A percentile compares a stretch with the other conserved stretches of the same genome.
These are phyloP conservation scores for Amblyjoppa fuscipennis DNA, from an alignment of 2,888 invertebrate species.

Conservation along the genomic window DNA sequence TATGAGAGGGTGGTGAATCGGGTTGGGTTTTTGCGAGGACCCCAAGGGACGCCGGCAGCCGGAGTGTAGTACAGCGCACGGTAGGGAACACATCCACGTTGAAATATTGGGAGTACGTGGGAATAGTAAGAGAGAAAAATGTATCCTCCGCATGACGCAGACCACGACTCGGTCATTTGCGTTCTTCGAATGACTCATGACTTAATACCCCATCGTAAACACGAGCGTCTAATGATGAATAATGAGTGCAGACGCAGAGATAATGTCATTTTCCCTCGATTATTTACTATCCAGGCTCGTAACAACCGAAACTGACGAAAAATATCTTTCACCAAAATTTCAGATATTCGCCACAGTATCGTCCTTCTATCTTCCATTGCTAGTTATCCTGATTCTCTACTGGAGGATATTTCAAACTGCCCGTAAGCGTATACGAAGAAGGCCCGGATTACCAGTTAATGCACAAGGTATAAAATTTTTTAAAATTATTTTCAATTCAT, in stretches of 20 bases:
- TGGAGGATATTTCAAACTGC: constrained; percentile 97
- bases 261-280: not conserved
- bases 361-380: constrained; percentile 95
- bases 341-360: constrained; percentile 96
- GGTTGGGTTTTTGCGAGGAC: constrained; percentile 9
- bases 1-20: constrained; percentile 1
- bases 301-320: constrained; percentile 5
- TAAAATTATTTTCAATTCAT: not conserved
- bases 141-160: constrained; percentile 26
- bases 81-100: constrained; percentile 35
- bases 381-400: constrained; percentile 95
- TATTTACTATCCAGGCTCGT: not conserved
- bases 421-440: constrained; percentile 92
- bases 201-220: constrained; percentile 63
- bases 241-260: constrained; percentile 78
- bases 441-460: constrained; percentile 82
- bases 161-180: constrained; percentile 53
- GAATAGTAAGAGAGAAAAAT: constrained; percentile 49
- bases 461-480: constrained; percentile 65
- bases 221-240: constrained; percentile 73
- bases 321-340: constrained; percentile 57
- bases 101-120: constrained; percentile 64
- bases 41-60: constrained; percentile 25
- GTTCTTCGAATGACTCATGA: constrained; percentile 54
- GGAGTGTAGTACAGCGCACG: not conserved